Conservation (phyloP, 1,140 invertebrate genomes). For the Aphidius ervi region DNA sequence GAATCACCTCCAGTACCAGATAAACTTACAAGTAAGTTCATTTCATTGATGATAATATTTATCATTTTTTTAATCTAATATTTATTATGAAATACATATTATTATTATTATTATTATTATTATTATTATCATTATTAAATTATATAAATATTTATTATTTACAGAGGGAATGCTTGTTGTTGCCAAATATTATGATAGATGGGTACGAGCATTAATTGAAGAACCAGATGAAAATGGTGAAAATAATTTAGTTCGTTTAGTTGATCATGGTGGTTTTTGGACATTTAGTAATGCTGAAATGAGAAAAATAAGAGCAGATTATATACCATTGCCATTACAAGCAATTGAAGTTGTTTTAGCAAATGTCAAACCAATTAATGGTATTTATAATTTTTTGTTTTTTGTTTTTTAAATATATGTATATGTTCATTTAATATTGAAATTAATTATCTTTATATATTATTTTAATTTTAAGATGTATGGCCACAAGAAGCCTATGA, state of each 20-base stretch:
- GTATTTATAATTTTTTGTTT: conserved; percentile 45
- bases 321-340: conserved; percentile 91
- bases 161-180: conserved; percentile 83
- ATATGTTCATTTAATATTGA: neutral
- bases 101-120: too few species aligned
- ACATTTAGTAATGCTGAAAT: conserved; percentile 69
- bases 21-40: conserved; percentile 58
- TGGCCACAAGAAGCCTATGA: conserved; percentile 74
- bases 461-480: conserved; percentile 36
- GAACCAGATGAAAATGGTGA: conserved; percentile 63
- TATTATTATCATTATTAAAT: neutral
- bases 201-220: conserved; percentile 86
- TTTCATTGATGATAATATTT: neutral
- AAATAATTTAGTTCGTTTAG: conserved; percentile 77
- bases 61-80: neutral
- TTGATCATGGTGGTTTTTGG: conserved; percentile 92
- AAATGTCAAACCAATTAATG: conserved; percentile 77
- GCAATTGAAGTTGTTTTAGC: conserved; percentile 90
- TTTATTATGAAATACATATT: conserved; percentile 14
- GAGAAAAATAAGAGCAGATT: conserved; percentile 87
- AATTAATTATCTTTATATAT: conserved; percentile 14
- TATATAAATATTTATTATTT: conserved; percentile 32
- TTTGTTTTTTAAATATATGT: conserved; percentile 17
- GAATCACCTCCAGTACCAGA: conserved; percentile 64
- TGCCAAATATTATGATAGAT: conserved; percentile 73